These are phyloP conservation scores for Diplolepis rosae DNA, from an alignment of 2,888 invertebrate genomes.

Conservation along the genomic window DNA sequence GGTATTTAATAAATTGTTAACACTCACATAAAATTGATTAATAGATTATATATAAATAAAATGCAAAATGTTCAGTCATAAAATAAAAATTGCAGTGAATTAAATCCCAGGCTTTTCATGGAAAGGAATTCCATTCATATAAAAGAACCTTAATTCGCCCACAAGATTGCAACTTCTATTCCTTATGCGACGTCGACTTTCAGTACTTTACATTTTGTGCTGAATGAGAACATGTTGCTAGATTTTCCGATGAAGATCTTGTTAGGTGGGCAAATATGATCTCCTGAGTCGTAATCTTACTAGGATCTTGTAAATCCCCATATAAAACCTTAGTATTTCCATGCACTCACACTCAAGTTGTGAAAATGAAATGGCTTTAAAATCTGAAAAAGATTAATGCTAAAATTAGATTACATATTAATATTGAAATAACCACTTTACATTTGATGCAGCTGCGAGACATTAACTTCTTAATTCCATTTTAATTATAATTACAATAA, in stretches of 20 bases:
- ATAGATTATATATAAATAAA: too few relatives aligned
- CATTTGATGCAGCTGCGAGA: background rate
- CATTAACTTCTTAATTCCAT: conserved; percentile 11
- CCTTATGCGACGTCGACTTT: conserved; percentile 9
- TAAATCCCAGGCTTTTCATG: background rate
- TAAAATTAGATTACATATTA: background rate
- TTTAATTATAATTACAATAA: conserved; percentile 4
- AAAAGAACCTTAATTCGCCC: conserved; percentile 12
- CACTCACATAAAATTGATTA: too few relatives aligned
- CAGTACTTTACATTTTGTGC: background rate
- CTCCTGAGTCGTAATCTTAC: background rate
- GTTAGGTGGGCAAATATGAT: conserved; percentile 10
- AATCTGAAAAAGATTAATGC: conserved; percentile 2
- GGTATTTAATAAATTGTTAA: too few relatives aligned
- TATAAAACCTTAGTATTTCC: too few relatives aligned
- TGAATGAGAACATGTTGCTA: conserved; percentile 2
- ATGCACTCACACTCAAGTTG: too few relatives aligned
- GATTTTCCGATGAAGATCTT: conserved; percentile 27
- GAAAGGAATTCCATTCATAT: background rate
- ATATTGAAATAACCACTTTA: background rate
- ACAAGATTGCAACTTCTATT: conserved; percentile 8
- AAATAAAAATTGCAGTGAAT: background rate
- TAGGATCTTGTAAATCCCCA: background rate
- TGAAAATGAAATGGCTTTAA: too few relatives aligned
- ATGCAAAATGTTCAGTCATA: too few relatives aligned